Evolutionary conservation across 37 sponge, comb jelly and placozoan genomes (phyloP).

Genomic region (Eunapius fragilis): DNA sequence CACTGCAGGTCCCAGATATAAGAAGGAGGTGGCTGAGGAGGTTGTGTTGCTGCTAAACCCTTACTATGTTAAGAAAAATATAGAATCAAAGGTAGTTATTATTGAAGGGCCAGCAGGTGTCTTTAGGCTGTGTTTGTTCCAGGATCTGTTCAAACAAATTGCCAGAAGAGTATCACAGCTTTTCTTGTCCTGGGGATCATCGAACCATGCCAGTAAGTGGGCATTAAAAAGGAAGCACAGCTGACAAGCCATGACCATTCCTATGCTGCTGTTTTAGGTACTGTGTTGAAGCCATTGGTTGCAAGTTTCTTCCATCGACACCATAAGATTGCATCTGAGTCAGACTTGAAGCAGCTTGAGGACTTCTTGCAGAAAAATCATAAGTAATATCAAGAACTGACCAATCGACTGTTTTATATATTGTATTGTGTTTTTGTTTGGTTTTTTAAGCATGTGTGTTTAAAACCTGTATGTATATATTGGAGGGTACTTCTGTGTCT

Average conservation of each 20-base stretch:
- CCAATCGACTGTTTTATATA: not conserved
- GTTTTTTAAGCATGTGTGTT: not conserved
- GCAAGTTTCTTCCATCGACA: constrained; percentile 17
- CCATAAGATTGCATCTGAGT: constrained; percentile 10
- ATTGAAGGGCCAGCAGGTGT: too few species aligned
- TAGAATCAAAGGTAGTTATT: constrained; percentile 62
- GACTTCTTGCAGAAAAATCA: not conserved
- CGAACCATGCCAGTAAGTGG: constrained; percentile 17
- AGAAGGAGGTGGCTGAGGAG: constrained; percentile 53
- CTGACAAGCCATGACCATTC: not conserved
- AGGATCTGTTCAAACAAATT: constrained; percentile 84
- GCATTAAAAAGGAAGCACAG: not conserved
- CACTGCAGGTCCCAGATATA: not conserved
- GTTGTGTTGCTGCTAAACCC: constrained; percentile 68
- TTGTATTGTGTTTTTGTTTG: not conserved
- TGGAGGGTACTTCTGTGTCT: too few species aligned
- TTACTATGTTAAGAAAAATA: constrained; percentile 62
- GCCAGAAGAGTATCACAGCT: constrained; percentile 60
- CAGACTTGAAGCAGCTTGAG: constrained; percentile 36
- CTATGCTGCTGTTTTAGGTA: not conserved
- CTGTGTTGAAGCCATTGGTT: not conserved
- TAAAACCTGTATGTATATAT: too few species aligned
- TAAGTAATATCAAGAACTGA: not conserved
- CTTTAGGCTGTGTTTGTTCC: not conserved
- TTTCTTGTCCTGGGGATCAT: not conserved